Evolutionary conservation across 2,888 invertebrate genomes (phyloP), one percentile per base, ranked within the genome.

Genomic region (Phalera bucephala): DNA sequence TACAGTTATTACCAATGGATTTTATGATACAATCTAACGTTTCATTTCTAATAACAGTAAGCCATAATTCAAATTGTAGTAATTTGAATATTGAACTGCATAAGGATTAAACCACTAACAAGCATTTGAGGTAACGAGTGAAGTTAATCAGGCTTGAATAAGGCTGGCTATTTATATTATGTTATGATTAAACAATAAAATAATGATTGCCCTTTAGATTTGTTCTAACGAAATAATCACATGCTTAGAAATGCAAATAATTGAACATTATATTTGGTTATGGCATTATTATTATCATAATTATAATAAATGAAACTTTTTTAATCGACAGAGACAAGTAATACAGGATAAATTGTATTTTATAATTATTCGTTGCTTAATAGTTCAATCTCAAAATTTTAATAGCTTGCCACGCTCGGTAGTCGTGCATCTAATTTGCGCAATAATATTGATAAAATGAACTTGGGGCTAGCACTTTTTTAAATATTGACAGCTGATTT

Each of bases 401-500:
- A 45, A 52, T 41, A 38, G 44, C 35, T 37, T 38, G 14, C 31
- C 41, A 27, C 42, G 34, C 19, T 31, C 12, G 33, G 27, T 41
- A 32, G 14, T 37, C 37, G 32, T 36, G 35, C 33, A 34, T 38
- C 40, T 44, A 25, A 52, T 46, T 58, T 52, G 39, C 39, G 49
- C 45, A 58, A 52, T 41, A 41, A 23, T 50, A 54, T 58, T 47
- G 55, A 49, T 47, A 57, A 54, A 63, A 52, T 31, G 58, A 38
- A 49, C 52, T 44, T 37, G 31, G 15, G 41, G 38, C 35, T 46
- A 52, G 15, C 34, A 34, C 34, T 46, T 49, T 47, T 53, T 29
- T 51, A 42, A 45, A 55, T 48, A 47, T 64, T 60, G 72, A 76
- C 73, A 72, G 63, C 37, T 71, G 72, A 78, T 79, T 72, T 63